Evolutionary conservation across 2,888 invertebrate species (phyloP), one percentile per base, ranked within the genome.

Genomic region (Drosophila neonasuta): DNA sequence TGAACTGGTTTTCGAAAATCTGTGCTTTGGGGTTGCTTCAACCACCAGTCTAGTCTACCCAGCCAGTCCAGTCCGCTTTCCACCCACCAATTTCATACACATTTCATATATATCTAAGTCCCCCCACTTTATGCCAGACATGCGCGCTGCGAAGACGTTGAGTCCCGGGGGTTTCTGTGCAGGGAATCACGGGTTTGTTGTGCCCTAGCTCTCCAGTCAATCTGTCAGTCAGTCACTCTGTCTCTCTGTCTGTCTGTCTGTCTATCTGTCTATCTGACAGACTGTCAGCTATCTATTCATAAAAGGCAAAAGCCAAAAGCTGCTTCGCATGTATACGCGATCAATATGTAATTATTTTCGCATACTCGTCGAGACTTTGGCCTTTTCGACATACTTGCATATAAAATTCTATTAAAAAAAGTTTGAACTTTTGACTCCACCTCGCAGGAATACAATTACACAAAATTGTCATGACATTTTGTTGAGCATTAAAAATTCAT

Each of bases 11-110:
- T 79, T 73, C 54, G 59, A 81, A 81, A 84, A 85, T 85, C 80
- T 82, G 80, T 80, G 86, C 74, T 80, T 85, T 85, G 83, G 81
- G 81, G 81, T 85, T 82, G 86, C 66, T 81, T 54, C 62, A 60
- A 57, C 71, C 80, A 52, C 62, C 64, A 59, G 42, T 51, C 70
- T 70, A 51, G 29, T 41, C 60, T 57, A 30, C 55, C 56, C 45
- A 8, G 39, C 32, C 49, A 10, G 17, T 48, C 46, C 59, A 9
- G 20, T 24, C 24, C 24, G 6, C 20, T 29, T 54, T 36, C 66
- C 66, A 64, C 67, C 70, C 73, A 62, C 67, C 55, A 56, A 75
- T 60, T 57, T 71, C 52, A 62, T 54, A 59, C 75, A 59, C 59
- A 79, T 70, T 68, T 70, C 76, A 67, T 66, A 63, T 61, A 67